Evolutionary conservation across 2,797 vertebrate genomes (phyloP), one percentile per base, ranked within the genome.

Genomic region (Arnoldichthys spilopterus): DNA sequence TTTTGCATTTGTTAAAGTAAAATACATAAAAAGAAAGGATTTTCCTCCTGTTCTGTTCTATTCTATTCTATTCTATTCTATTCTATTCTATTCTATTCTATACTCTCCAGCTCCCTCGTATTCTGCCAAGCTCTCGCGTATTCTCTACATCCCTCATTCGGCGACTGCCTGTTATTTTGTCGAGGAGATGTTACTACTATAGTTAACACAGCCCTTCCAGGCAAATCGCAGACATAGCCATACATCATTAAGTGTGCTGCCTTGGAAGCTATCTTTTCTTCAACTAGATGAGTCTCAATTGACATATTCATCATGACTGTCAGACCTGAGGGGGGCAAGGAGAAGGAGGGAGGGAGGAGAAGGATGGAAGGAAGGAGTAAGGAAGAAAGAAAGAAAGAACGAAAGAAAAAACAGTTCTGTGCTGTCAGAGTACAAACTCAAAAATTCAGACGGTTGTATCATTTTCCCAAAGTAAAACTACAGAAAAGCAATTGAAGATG

Each of bases 251-350:
- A 86, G 87, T 82, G 77, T 80, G 86, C 74, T 87, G 83, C 82
- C 80, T 86, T 90, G 84, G 86, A 89, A 89, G 87, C 75, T 87
- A 82, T 88, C 87, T 85, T 83, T 84, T 84, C 88, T 88, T 85
- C 90, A 90, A 87, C 85, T 88, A 89, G 87, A 90, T 82, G 78
- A 85, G 87, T 90, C 90, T 86, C 90, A 71, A 75, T 90, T 90
- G 90, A 89, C 89, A 89, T 90, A 89, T 92, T 90, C 89, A 89
- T 91, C 88, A 90, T 84, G 87, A 84, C 80, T 84, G 86, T 91
- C 91, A 88, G 87, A 87, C 90, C 86, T 87, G 80, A 83, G 86
- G 87, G 73, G 68, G 74, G 43, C 54, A 64, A 80, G 85, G 80
- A 72, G 77, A 69, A 80, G 76, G 80, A 79, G 63, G 80, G 79